Evolutionary conservation across 2,888 invertebrate genomes (phyloP), one percentile per base, ranked within the genome.

Genomic region (Antheraea yamamai): DNA sequence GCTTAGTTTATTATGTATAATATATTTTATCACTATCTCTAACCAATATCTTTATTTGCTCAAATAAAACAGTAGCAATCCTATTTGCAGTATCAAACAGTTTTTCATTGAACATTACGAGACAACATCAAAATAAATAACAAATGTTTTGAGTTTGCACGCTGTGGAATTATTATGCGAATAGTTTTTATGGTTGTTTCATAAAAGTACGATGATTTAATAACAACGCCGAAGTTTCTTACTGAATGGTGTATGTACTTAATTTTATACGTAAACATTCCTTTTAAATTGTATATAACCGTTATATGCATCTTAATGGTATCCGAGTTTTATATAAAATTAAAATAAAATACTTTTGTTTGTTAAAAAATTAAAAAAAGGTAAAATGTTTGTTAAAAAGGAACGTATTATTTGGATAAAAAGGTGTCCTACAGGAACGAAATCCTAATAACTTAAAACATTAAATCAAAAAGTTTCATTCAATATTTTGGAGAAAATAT

Each of bases 251-350:
- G 64, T 66, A 30, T 66, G 64, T 66, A 66, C 64, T 66, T 66
- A 66, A 66, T 30, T 66, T 66, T 66, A 30, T 66, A 26, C 64
- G 64, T 26, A 16, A 18, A 66, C 64, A 66, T 66, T 66, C 64
- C 64, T 66, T 66, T 66, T 30, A 26, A 16, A 30, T 66, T 30
- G 64, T 66, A 66, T 66, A 30, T 66, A 30, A 26, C 64, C 14
- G 4, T 1, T 26, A 23, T 64, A 26, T 26, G 2, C n/a, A 58
- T 10, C 14, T 1, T 64, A 12, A 64, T 64, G 10, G 14, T 0
- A 26, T 26, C 26, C 26, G 14, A 14, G 23, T 64, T 64, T 14
- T 64, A 26, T 64, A 64, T 61, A 23, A 23, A 23, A 12, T n/a
- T n/a, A n/a, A n/a, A 10, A 55, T 3, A 55, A 55, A 55, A 55